Base-by-base conservation (phyloP, 1,140 invertebrate genomes). In the Camponotus floridanus region DNA sequence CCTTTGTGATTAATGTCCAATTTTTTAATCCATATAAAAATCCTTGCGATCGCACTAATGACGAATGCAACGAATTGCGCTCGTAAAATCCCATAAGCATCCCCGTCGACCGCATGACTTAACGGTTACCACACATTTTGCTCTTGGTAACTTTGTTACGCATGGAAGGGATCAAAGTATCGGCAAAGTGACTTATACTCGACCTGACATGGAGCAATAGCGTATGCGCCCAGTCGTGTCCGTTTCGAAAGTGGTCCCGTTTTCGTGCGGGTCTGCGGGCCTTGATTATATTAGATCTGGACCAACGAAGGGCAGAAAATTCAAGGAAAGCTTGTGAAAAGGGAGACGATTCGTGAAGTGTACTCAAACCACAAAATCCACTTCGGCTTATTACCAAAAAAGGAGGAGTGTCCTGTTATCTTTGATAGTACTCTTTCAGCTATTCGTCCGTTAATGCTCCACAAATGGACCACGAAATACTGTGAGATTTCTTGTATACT, bases 101-200 rank as follows among this genome's bases (percentile, higher is more conserved):
- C 18, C 39, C 39, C 39, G 57, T 57, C 74, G 79, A 83, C 79
- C 79, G 68, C 79, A 55, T 68, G 68, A n/a, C 74, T 83, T 83
- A 83, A 83, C 79, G 57, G 57, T 57, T 26, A 26, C 26, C 68
- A 68, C 79, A 83, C 79, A 68, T 83, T 83, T 83, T 31, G 79
- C 55, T 73, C 79, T 61, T 83, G 62, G 73, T 86, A 87, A 87
- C 83, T 68, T 87, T 64, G 86, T 87, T 87, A 87, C 76, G 59
- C 33, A 45, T 65, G 83, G 84, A 65, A 76, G 71, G 83, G 86
- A 87, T 87, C 86, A 87, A 86, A 87, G 86, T 87, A 87, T 87
- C 73, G 86, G 86, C 42, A 87, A 87, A 87, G 86, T 87, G 83
- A 87, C 86, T 87, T 87, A 87, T 84, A 85, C 83, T 57, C 62